Base-by-base conservation (phyloP, 2,113 vertebrate genomes). In the Psophia crepitans region DNA sequence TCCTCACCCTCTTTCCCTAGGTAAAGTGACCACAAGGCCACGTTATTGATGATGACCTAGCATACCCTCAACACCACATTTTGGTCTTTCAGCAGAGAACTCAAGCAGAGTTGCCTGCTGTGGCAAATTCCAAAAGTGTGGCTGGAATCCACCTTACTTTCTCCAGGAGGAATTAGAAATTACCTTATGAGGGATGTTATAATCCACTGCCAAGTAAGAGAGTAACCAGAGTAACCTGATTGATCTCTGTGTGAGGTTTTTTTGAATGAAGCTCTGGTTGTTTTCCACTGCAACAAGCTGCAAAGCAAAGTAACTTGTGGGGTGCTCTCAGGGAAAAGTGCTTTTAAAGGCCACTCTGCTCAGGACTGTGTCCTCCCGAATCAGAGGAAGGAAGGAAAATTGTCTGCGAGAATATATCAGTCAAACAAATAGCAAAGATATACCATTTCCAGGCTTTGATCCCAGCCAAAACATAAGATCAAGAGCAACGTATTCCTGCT, bases 181-280 rank as follows among this genome's bases (percentile, higher is more conserved):
- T 95, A 86, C 39, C 37, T 84, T 76, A 11, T 32, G 48, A 90
- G 76, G 33, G 90, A 94, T 73, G 80, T 68, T 87, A 14, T 49
- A 95, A 92, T 57, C 33, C 41, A 53, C 60, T 95, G 94, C 93
- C 97, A 95, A 97, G 68, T 86, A 35, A 75, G 87, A 69, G 70
- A 78, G 92, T 89, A 97, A 94, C 90, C 69, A 90, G 88, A 92
- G 94, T 60, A 95, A 96, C 83, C 48, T 65, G 83, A 96, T 2
- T 97, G 95, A 97, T 95, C 94, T 94, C 92, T 21, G 95, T 97
- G 96, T 95, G 90, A 90, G 86, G 90, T 85, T 96, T 73, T 87
- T 65, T 9, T 61, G 77, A 81, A 90, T 76, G 73, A 89, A 85
- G 56, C 15, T 89, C 86, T 87, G 51, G 68, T 94, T 74, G 74